phyloP scores from a whole-genome alignment of 2,113 vertebrate genomes.

The Lasiurus borealis region DNA sequence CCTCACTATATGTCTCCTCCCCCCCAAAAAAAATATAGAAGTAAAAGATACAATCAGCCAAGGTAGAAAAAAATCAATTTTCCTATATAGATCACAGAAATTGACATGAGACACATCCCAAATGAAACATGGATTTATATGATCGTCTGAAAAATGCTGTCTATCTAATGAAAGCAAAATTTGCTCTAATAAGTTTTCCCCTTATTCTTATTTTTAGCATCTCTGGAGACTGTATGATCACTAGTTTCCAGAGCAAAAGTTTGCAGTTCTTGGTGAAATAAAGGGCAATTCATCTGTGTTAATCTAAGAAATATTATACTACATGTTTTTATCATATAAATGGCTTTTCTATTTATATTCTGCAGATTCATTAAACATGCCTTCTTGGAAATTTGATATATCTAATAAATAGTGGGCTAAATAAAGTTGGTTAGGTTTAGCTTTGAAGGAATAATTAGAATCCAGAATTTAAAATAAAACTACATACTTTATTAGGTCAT shows the following conservation, averaged over 20 bases:
- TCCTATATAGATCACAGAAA: neutral
- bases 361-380: neutral
- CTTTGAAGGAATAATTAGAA: neutral
- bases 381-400: constrained; percentile 16
- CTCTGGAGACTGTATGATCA: neutral
- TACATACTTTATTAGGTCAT: neutral
- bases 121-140: neutral
- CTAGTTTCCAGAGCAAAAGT: neutral
- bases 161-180: constrained; percentile 8
- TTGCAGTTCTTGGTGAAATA: neutral
- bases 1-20: neutral
- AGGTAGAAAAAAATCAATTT: neutral
- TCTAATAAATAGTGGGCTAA: neutral
- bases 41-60: neutral
- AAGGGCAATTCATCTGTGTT: neutral
- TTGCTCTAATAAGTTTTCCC: neutral
- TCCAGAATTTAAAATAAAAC: constrained; percentile 3
- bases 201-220: constrained; percentile 29
- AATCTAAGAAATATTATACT: neutral
- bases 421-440: neutral
- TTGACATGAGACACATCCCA: neutral
- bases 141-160: neutral
- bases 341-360: neutral
- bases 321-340: neutral
- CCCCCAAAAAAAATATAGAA: neutral